Base-by-base conservation (phyloP, 2,113 vertebrate species). In the Hylia prasina region DNA sequence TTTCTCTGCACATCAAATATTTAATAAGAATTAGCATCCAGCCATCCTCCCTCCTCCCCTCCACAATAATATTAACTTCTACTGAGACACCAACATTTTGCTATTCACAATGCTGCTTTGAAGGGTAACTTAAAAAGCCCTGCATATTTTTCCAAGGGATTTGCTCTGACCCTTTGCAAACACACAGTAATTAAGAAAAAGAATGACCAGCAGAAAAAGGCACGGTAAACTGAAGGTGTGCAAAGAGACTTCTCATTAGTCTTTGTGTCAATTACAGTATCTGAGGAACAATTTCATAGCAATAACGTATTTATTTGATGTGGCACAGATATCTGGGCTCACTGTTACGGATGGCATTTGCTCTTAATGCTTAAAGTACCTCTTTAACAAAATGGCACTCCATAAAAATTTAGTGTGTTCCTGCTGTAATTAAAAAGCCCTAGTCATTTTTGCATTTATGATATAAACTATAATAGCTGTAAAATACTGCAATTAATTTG, bases 361-460 rank as follows among this genome's bases (percentile, higher is more conserved):
- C 88, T 97, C 96, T 97, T 98, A 98, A 97, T 93, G 96, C 80
- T 97, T 96, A 82, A 87, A 98, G 96, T 54, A 98, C 96, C 98
- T 98, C 98, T 98, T 98, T 98, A 98, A 98, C 98, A 96, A 97
- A 98, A 98, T 98, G 97, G 98, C 94, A 98, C 96, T 98, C 97
- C 97, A 98, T 98, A 98, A 98, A 98, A 98, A 98, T 98, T 98
- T 98, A 98, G 97, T 98, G 97, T 97, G 97, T 97, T 98, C 98
- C 97, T 97, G 94, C 97, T 98, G 98, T 98, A 98, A 98, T 98
- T 98, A 98, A 98, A 98, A 98, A 97, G 97, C 97, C 98, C 96
- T 90, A 97, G 98, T 98, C 98, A 97, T 97, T 98, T 98, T 97
- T 98, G 97, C 98, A 97, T 98, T 98, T 98, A 98, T 98, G 98